These are phyloP conservation scores for Chrysolina oricalcia DNA, from an alignment of 2,888 invertebrate genomes.

Conservation along the genomic window DNA sequence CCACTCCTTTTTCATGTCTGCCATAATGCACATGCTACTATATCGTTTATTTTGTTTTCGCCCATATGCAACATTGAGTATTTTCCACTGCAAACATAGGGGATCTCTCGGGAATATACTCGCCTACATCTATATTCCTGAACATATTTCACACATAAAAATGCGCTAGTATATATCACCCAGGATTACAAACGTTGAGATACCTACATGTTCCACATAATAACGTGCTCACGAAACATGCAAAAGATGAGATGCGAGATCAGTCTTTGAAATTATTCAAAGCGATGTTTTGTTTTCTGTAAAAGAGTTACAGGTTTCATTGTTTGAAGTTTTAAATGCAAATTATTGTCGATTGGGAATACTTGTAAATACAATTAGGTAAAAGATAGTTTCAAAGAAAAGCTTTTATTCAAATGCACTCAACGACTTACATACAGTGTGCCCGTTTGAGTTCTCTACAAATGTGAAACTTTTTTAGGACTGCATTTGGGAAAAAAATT, in stretches of 20 bases:
- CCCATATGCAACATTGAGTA: not conserved
- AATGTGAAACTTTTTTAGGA: too few relatives aligned
- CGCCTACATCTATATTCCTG: slow-evolving; percentile 25
- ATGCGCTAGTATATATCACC: slow-evolving; percentile 29
- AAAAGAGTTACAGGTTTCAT: slow-evolving; percentile 20
- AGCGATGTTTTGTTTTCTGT: slow-evolving; percentile 25
- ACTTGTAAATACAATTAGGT: too few relatives aligned
- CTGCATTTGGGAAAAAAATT: too few relatives aligned
- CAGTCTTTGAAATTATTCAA: slow-evolving; percentile 40
- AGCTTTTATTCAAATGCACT: too few relatives aligned
- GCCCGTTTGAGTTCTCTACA: too few relatives aligned
- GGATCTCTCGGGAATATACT: slow-evolving; percentile 16
- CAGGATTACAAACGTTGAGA: slow-evolving; percentile 33
- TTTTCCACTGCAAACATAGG: not conserved
- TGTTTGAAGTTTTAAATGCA: not conserved
- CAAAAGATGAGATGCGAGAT: slow-evolving; percentile 39
- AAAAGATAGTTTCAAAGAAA: too few relatives aligned
- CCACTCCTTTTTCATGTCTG: not conserved
- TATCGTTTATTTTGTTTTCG: not conserved
- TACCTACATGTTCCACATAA: slow-evolving; percentile 35
- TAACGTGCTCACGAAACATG: slow-evolving; percentile 31
- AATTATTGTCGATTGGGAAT: not conserved
- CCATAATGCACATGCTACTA: not conserved
- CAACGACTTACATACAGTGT: too few relatives aligned
- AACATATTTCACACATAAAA: slow-evolving; percentile 34